These are phyloP conservation scores for Cyanoramphus novaezelandiae DNA, from an alignment of 2,113 vertebrate species.

Conservation along the genomic window DNA sequence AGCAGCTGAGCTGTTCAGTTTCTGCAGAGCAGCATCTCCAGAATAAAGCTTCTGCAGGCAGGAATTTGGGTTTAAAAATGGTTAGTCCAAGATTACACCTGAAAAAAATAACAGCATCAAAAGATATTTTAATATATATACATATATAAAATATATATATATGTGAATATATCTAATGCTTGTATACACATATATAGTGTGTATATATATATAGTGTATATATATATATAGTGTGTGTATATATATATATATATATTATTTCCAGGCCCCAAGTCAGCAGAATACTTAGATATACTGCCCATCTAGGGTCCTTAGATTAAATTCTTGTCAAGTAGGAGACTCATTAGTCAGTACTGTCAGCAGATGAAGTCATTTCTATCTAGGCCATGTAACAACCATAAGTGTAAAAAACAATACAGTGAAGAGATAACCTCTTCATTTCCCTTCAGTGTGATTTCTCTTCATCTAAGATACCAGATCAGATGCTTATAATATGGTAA, in stretches of 20 bases:
- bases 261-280: neutral
- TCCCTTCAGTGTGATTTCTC: neutral
- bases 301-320: neutral
- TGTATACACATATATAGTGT: neutral
- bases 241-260: neutral
- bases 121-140: neutral
- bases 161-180: neutral
- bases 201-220: neutral
- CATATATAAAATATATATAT: neutral
- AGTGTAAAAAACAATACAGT: neutral
- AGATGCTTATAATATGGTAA: neutral
- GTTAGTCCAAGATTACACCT: neutral
- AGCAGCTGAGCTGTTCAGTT: slow-evolving; percentile 1
- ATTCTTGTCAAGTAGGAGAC: neutral
- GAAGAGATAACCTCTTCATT: neutral
- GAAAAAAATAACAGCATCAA: neutral
- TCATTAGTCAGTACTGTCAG: neutral
- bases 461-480: neutral
- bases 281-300: neutral
- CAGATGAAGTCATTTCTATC: neutral
- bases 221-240: too few relatives aligned
- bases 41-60: neutral
- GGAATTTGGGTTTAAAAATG: neutral
- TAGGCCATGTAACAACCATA: neutral
- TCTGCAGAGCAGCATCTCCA: neutral